A percentile compares a stretch with the other conserved stretches of the same genome.
Evolutionary conservation across 2,797 vertebrate species (phyloP).

Genomic region (Myotis planiceps): DNA sequence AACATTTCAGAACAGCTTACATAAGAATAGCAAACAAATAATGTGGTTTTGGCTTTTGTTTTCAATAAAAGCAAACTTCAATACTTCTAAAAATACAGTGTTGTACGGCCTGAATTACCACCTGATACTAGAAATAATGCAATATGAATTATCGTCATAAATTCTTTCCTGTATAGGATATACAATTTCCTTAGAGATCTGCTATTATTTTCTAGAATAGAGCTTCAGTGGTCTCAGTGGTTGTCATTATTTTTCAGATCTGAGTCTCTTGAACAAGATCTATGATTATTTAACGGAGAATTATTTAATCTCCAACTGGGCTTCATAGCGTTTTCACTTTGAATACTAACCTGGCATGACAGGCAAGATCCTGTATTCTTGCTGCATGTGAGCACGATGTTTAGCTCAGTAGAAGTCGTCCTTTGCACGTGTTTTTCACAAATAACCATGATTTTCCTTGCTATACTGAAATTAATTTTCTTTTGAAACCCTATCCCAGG

Average conservation of each 20-base stretch:
- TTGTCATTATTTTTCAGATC: slow-evolving; percentile 65
- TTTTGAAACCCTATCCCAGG: neutral
- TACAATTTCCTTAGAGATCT: slow-evolving; percentile 42
- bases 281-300: slow-evolving; percentile 57
- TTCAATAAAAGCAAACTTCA: slow-evolving; percentile 21
- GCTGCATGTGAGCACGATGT: neutral
- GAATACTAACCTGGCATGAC: slow-evolving; percentile 44
- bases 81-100: slow-evolving; percentile 13
- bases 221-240: slow-evolving; percentile 36
- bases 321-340: slow-evolving; percentile 51
- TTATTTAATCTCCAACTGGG: slow-evolving; percentile 62
- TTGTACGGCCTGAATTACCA: neutral
- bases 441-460: slow-evolving; percentile 42
- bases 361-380: slow-evolving; percentile 25
- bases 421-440: slow-evolving; percentile 30
- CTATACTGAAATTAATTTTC: slow-evolving; percentile 50
- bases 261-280: slow-evolving; percentile 53
- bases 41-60: neutral
- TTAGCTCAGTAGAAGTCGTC: slow-evolving; percentile 10
- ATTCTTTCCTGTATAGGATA: slow-evolving; percentile 28
- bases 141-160: slow-evolving; percentile 40
- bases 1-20: neutral
- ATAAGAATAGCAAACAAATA: neutral
- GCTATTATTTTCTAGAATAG: slow-evolving; percentile 39
- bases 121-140: slow-evolving; percentile 28